Evolutionary conservation across 2,113 vertebrate genomes (phyloP).

Genomic region (Trichomycterus rosablanca): DNA sequence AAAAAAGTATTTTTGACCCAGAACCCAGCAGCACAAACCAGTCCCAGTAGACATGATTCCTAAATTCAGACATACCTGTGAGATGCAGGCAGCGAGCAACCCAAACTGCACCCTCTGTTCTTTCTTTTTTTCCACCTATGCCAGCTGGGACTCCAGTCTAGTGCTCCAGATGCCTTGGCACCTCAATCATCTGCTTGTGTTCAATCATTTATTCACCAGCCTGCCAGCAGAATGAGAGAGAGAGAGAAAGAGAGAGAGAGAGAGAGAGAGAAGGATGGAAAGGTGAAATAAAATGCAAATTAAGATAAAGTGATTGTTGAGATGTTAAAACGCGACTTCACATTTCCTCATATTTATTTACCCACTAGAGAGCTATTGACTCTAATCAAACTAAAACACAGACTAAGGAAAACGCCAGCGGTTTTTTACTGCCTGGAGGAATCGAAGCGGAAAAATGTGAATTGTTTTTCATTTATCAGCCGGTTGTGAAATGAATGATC

Average conservation of each 20-base stretch:
- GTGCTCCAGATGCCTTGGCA: conserved; percentile 21
- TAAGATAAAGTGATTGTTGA: conserved; percentile 39
- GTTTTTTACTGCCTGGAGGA: conserved; percentile 1
- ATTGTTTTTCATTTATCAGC: conserved; percentile 40
- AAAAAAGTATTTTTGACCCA: too few species aligned
- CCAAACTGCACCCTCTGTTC: not conserved
- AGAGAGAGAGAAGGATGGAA: not conserved
- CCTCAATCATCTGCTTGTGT: conserved; percentile 36
- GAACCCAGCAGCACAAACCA: not conserved
- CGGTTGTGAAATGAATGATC: conserved; percentile 20
- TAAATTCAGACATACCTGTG: conserved; percentile 12
- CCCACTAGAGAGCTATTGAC: conserved; percentile 32
- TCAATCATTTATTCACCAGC: conserved; percentile 28
- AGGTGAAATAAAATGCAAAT: conserved; percentile 20
- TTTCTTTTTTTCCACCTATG: not conserved
- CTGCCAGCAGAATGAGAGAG: conserved; percentile 15
- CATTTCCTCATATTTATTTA: conserved; percentile 31
- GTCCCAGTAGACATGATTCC: not conserved
- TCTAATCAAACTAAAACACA: conserved; percentile 30
- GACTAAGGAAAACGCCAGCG: conserved; percentile 18
- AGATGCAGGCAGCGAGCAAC: not conserved
- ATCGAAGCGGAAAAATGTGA: conserved; percentile 6
- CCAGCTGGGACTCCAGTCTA: conserved; percentile 23
- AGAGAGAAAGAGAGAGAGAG: conserved; percentile 24
- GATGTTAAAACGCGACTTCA: conserved; percentile 12